phyloP scores from a whole-genome alignment of 2,113 vertebrate genomes.

The Lasiurus cinereus region DNA sequence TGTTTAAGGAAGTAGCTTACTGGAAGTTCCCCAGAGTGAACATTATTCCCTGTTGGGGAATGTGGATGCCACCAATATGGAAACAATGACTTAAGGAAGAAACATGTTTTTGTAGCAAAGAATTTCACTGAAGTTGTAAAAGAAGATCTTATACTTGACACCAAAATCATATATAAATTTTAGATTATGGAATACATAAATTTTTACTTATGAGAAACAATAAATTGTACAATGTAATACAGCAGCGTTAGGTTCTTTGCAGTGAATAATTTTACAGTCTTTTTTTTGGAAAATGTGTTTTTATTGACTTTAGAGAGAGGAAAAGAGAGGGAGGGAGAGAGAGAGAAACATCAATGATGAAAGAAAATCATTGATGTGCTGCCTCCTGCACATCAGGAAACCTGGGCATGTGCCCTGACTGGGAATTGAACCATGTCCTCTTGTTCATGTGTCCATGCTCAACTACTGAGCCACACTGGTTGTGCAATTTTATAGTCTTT shows the following conservation, averaged over 20 bases:
- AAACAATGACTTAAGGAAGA: neutral
- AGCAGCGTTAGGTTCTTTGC: neutral
- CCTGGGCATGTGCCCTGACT: too few species aligned
- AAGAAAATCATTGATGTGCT: neutral
- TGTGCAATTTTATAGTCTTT: neutral
- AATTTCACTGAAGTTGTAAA: neutral
- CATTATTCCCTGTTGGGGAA: neutral
- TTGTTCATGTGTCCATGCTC: too few species aligned
- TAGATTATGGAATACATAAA: neutral
- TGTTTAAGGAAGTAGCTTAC: neutral
- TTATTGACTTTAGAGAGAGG: neutral
- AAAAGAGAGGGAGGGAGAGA: neutral
- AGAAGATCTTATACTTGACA: neutral
- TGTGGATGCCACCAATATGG: neutral
- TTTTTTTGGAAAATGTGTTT: neutral
- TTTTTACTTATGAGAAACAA: neutral
- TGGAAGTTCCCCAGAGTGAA: neutral
- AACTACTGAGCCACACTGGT: too few species aligned
- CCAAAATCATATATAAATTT: neutral
- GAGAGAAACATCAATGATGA: neutral
- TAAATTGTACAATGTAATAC: neutral
- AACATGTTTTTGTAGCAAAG: conserved; percentile 7
- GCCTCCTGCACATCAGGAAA: too few species aligned
- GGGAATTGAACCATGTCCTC: too few species aligned
- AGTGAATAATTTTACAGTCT: neutral